Conservation (phyloP, 2,888 invertebrate species). For the Callyntrura sp. region DNA sequence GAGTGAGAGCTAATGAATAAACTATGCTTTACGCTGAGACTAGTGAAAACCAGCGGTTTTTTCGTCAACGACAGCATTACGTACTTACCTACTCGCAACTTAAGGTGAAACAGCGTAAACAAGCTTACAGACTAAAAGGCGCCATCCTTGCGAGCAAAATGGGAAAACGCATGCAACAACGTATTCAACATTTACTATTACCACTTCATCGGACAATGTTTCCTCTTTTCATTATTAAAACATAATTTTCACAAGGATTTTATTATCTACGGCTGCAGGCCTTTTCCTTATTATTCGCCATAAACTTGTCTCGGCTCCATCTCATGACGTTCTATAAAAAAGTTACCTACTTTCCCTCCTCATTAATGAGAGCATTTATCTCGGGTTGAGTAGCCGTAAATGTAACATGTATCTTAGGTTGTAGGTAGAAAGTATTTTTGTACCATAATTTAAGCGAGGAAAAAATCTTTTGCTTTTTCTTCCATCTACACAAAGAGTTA, state of each 20-base stretch:
- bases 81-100: background rate
- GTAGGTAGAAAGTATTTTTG: no score
- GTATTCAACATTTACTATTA: background rate
- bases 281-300: no score
- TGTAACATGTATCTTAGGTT: no score
- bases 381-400: no score
- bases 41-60: background rate
- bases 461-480: no score
- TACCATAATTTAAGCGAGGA: no score
- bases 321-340: background rate
- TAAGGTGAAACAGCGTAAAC: background rate
- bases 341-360: background rate
- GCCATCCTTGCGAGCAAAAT: background rate
- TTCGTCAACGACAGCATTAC: no score
- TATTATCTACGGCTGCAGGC: background rate
- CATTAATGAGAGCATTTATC: no score
- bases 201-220: background rate
- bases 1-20: constrained; percentile 10
- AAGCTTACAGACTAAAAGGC: background rate
- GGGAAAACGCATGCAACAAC: background rate
- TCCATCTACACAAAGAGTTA: no score
- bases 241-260: background rate
- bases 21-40: background rate
- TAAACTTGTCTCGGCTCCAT: background rate
- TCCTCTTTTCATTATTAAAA: background rate